These are phyloP conservation scores for Lepidothrix coronata DNA, from an alignment of 2,113 vertebrate genomes.

Conservation along the genomic window DNA sequence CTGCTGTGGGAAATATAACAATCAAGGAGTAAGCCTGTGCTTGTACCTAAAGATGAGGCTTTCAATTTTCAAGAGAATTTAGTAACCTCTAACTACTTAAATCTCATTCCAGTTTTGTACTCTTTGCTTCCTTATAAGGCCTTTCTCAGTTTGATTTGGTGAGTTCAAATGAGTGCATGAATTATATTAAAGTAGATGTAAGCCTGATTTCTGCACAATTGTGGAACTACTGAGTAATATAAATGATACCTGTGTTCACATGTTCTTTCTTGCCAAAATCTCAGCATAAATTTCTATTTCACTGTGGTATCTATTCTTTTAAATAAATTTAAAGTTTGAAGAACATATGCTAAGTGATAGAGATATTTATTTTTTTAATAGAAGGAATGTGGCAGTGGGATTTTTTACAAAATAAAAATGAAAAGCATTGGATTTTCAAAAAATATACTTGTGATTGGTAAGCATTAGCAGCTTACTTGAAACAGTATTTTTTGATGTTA, in stretches of 20 bases:
- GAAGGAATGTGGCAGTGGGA: neutral
- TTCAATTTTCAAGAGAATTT: neutral
- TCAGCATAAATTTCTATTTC: neutral
- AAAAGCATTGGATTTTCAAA: neutral
- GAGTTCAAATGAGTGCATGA: neutral
- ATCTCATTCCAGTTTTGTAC: neutral
- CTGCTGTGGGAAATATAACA: neutral
- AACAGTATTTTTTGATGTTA: neutral
- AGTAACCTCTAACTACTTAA: neutral
- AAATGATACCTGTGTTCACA: neutral
- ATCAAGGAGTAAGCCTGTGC: neutral
- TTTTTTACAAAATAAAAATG: neutral
- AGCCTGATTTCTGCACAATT: neutral
- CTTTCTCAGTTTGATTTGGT: neutral
- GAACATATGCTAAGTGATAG: neutral
- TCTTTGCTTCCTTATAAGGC: neutral
- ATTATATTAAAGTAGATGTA: neutral
- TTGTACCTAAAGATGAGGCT: neutral
- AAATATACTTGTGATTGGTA: neutral
- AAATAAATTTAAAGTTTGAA: neutral
- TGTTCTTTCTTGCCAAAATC: neutral
- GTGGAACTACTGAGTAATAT: neutral
- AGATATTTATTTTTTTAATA: neutral
- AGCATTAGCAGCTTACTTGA: neutral
- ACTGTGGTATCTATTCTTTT: neutral